Conservation (phyloP, 2,888 invertebrate species). For the Adineta ricciae region DNA sequence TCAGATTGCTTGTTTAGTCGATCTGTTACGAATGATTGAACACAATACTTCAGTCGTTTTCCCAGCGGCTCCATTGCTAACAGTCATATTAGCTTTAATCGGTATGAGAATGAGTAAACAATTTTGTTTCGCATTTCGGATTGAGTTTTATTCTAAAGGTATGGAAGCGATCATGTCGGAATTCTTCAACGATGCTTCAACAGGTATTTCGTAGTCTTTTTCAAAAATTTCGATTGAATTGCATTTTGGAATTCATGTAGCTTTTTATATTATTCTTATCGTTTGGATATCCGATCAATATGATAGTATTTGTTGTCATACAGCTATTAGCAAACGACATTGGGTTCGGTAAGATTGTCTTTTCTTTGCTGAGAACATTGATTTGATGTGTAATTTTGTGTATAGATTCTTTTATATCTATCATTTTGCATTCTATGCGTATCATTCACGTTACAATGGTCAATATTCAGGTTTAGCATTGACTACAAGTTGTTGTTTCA, state of each 20-base stretch:
- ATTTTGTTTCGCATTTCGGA: background rate
- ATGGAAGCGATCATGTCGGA: slow-evolving; percentile 99
- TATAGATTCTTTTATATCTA: slow-evolving; percentile 88
- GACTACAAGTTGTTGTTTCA: slow-evolving; percentile 90
- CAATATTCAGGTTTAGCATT: slow-evolving; percentile 92
- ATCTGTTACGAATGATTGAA: slow-evolving; percentile 92
- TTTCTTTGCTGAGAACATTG: background rate
- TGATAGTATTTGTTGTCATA: slow-evolving; percentile 94
- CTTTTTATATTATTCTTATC: slow-evolving; percentile 91
- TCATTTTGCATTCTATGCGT: slow-evolving; percentile 97
- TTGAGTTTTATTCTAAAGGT: slow-evolving; percentile 56
- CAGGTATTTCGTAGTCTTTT: slow-evolving; percentile 45
- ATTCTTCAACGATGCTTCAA: slow-evolving; percentile 96
- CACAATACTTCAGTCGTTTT: slow-evolving; percentile 85
- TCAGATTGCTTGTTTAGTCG: slow-evolving; percentile 60
- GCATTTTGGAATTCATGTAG: slow-evolving; percentile 52
- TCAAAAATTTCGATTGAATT: background rate
- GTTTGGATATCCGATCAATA: slow-evolving; percentile 99
- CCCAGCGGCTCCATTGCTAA: slow-evolving; percentile 87
- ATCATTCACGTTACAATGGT: slow-evolving; percentile 96
- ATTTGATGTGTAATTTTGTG: background rate
- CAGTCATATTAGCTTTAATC: slow-evolving; percentile 90
- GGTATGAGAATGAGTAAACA: slow-evolving; percentile 64
- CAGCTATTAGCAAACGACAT: slow-evolving; percentile 80
- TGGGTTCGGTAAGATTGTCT: slow-evolving; percentile 61